Evolutionary conservation across 2,797 vertebrate genomes (phyloP).

Genomic region (Arrhamphus sclerolepis): DNA sequence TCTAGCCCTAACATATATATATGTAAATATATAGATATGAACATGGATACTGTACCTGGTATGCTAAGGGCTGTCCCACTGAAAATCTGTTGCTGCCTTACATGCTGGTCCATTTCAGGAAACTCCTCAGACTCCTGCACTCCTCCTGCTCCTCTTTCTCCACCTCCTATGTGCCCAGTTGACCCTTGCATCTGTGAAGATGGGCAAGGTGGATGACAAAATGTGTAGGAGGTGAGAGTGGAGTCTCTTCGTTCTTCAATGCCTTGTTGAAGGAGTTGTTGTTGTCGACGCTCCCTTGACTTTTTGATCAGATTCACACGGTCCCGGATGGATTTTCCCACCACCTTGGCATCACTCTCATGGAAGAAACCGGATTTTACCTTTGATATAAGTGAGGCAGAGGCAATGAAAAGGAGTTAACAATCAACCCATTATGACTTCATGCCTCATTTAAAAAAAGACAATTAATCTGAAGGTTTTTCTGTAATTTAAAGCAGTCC

Average conservation of each 20-base stretch:
- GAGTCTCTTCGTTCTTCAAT: conserved; percentile 83
- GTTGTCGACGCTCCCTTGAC: conserved; percentile 85
- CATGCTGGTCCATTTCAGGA: conserved; percentile 87
- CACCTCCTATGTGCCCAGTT: conserved; percentile 44
- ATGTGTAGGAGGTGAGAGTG: conserved; percentile 62
- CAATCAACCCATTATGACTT: conserved; percentile 14
- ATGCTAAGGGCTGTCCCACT: conserved; percentile 61
- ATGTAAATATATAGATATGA: too few relatives aligned
- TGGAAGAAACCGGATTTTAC: conserved; percentile 96
- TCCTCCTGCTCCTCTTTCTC: conserved; percentile 41
- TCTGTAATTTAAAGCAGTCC: background rate
- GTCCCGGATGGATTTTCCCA: conserved; percentile 94
- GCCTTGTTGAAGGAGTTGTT: conserved; percentile 71
- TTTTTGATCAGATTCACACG: conserved; percentile 89
- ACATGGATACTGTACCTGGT: conserved; percentile 70
- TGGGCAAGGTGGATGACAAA: conserved; percentile 67
- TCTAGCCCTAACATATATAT: too few relatives aligned
- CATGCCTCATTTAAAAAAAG: background rate
- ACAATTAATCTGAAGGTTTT: background rate
- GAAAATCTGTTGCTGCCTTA: conserved; percentile 80
- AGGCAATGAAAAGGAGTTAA: conserved; percentile 10
- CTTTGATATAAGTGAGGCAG: conserved; percentile 62
- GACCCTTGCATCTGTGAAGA: conserved; percentile 64
- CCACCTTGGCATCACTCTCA: conserved; percentile 94
- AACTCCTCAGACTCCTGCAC: conserved; percentile 83